phyloP scores from a whole-genome alignment of 2,888 invertebrate genomes.

The Sminthurides aquaticus region DNA sequence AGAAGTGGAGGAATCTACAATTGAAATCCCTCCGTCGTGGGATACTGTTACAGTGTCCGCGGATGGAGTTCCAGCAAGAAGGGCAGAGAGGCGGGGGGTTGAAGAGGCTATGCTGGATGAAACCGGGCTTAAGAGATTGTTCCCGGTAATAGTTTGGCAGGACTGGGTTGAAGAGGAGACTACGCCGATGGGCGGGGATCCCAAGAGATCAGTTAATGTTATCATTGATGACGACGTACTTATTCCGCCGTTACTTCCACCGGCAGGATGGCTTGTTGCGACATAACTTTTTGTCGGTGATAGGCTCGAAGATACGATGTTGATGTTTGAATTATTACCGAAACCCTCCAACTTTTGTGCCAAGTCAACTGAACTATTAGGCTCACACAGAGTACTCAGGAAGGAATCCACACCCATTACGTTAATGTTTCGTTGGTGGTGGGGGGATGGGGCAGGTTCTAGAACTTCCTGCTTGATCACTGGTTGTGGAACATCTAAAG shows the following conservation, averaged over 20 bases:
- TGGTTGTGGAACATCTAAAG: neutral
- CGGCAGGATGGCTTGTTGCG: too few relatives aligned
- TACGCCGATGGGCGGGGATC: conserved; percentile 35
- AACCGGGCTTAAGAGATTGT: conserved; percentile 13
- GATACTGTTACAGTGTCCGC: conserved; percentile 52
- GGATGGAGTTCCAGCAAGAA: conserved; percentile 56
- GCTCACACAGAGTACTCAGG: conserved; percentile 30
- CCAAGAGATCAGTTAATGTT: conserved; percentile 38
- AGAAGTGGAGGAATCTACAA: conserved; percentile 17
- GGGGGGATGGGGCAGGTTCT: neutral
- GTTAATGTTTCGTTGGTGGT: neutral
- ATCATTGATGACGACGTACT: conserved; percentile 18
- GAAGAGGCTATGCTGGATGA: conserved; percentile 44
- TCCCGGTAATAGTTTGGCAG: conserved; percentile 4
- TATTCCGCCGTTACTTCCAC: neutral
- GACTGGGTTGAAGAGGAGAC: conserved; percentile 22
- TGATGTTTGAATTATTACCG: neutral
- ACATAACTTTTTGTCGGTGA: conserved; percentile 11
- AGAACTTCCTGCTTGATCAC: neutral
- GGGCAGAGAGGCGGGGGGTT: conserved; percentile 55
- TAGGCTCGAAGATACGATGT: conserved; percentile 20
- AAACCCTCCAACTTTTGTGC: neutral
- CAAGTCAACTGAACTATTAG: neutral
- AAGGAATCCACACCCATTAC: conserved; percentile 26
- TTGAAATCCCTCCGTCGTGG: conserved; percentile 50